These are phyloP conservation scores for Siderastrea radians DNA, from an alignment of 92 coral and sea anemone species.

Conservation along the genomic window DNA sequence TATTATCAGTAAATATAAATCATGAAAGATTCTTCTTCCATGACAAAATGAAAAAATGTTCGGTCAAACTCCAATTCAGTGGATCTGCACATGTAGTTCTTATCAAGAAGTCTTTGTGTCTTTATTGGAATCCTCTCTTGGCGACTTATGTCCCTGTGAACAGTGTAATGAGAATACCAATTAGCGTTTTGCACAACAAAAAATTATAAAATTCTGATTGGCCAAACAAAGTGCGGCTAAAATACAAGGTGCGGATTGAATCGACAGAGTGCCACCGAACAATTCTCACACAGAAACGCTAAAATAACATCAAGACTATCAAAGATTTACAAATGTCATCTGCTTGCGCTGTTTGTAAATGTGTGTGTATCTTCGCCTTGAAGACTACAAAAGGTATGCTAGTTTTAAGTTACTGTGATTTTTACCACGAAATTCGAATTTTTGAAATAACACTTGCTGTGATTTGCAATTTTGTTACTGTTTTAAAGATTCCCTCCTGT, in stretches of 20 bases:
- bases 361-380: no score
- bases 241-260: neutral
- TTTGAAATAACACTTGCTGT: no score
- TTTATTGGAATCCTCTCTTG: conserved; percentile 22
- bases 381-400: no score
- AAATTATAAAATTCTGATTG: no score
- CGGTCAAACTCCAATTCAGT: conserved; percentile 3
- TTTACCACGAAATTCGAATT: no score
- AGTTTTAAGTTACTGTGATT: no score
- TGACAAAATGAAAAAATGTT: neutral
- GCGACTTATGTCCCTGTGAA: conserved; percentile 32
- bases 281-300: no score
- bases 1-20: neutral
- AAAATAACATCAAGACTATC: no score
- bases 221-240: neutral
- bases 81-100: conserved; percentile 7
- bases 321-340: no score
- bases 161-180: conserved; percentile 40
- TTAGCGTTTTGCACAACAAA: conserved; percentile 1
- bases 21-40: neutral
- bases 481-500: no score
- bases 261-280: neutral
- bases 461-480: no score
- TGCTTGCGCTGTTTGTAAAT: no score
- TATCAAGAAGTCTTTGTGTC: conserved; percentile 23